Conservation (phyloP, 2,797 vertebrate species). For the Forpus xanthops region DNA sequence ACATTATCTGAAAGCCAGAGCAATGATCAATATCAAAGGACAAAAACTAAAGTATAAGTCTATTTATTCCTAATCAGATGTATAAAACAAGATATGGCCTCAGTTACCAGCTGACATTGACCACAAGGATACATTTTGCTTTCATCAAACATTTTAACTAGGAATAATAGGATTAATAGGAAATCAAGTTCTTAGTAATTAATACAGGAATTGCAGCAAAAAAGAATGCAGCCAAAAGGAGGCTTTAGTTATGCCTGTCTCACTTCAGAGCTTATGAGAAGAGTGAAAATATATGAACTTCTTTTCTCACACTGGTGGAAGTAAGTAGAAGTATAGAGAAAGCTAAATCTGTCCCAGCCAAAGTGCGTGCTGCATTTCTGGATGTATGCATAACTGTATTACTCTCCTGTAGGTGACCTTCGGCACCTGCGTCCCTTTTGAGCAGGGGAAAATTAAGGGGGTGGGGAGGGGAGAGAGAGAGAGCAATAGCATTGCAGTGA, state of each 20-base stretch:
- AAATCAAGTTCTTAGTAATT: neutral
- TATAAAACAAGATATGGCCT: neutral
- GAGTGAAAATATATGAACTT: neutral
- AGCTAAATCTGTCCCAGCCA: neutral
- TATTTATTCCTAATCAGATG: neutral
- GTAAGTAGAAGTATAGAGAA: neutral
- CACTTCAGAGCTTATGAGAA: neutral
- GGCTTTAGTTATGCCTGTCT: neutral
- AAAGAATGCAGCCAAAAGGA: neutral
- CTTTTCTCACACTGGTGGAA: neutral
- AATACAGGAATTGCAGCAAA: neutral
- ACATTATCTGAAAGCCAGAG: neutral
- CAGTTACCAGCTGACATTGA: neutral
- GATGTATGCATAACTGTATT: neutral
- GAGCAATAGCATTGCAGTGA: neutral
- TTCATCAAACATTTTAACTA: neutral
- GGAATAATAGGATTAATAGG: neutral
- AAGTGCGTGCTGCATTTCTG: neutral
- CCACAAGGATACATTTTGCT: neutral
- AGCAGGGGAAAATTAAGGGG: neutral
- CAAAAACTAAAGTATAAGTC: neutral
- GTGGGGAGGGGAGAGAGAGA: fast-evolving
- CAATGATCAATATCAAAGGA: neutral
- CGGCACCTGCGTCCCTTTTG: neutral
- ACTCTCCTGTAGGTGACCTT: neutral